Base-by-base conservation (phyloP, 2,888 invertebrate species). In the Caenorhabditis uteleia region DNA sequence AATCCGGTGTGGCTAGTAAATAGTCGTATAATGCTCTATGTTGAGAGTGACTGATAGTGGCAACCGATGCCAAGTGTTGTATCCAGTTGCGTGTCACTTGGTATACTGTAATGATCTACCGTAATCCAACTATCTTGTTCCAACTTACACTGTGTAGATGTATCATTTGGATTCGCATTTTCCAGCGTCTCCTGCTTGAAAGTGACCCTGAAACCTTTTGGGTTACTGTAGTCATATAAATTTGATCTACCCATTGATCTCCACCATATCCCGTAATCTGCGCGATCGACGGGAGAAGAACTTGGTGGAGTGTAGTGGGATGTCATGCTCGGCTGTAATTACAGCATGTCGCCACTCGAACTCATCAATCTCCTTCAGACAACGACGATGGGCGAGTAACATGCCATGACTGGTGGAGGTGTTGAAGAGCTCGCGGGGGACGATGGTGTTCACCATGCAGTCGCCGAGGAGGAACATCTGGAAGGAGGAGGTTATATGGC, bases 261-360 rank as follows among this genome's bases (percentile, higher is more conserved):
- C 65, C 12, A 59, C 51, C 55, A 53, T 48, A 51, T 66, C 66
- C 21, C 60, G 42, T 14, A 66, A 33, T 31, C 66, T 25, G 25
- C 60, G 21, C 2, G 66, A 51, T 20, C 60, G 29, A 29, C 66
- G 42, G 1, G 65, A 48, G 5, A 66, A 31, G 18, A 62, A 68
- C 26, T 70, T 67, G 1, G 64, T 56, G 20, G 65, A 65, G 25
- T 68, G 68, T 10, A 70, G 54, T 7, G 70, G 70, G 23, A 68
- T 48, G 34, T 70, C 64, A 26, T 58, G 55, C 23, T 70, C 61
- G 48, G 67, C 51, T 16, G 54, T 65, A 16, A 71, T 58, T 0
- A 71, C 40, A 2, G 59, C 56, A 42, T 71, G 68, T 29, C 58
- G 55, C 71, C 71, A 71, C 14, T 62, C 60, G 29, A 62, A 68